Evolutionary conservation across 2,797 vertebrate species (phyloP), one percentile per base, ranked within the genome.

Genomic region (Coendou prehensilis): DNA sequence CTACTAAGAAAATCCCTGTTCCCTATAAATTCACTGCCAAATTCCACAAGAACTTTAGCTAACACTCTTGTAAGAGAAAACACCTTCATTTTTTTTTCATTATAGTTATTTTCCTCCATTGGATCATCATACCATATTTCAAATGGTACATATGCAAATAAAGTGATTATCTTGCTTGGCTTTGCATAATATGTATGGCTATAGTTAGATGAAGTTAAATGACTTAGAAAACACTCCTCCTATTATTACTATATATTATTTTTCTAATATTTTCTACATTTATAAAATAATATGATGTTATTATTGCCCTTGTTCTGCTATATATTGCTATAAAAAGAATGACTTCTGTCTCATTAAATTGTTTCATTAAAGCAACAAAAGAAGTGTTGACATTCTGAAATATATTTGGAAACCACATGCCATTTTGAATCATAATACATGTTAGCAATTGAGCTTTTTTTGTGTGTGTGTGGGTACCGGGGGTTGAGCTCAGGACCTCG

Each of bases 161-260:
- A 4, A 54, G 6, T 54, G 15, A 84, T 56, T 28, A 4, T 10
- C 2, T 26, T 93, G 15, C 9, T 95, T 93, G 20, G 0, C 9
- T 87, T 93, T 86, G 5, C 10, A 2, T 41, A 30, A 4, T 54
- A 61, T 73, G 7, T 50, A 7, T 89, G 28, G 0, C 10, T 54
- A 20, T 6, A 76, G 20, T n/a, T 61, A 56, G 13, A 15, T 54
- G 4, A 93, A 50, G 18, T 76, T 63, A 75, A 92, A 22, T 96
- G 14, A 1, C 3, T 26, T 59, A 79, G 47, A 47, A 28, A 15
- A 59, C 0, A 9, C 1, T n/a, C 9, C 15, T 85, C 3, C 4
- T 86, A 15, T 54, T 37, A 26, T 3, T 54, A 13, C 5, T 84
- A 45, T 61, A 47, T 20, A 54, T 0, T 0, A 78, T 83, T 92